Evolutionary conservation across 30 jellyfish, hydroid and myxozoan genomes (phyloP).

Genomic region (Aurelia aurita complex sp. Pacific): DNA sequence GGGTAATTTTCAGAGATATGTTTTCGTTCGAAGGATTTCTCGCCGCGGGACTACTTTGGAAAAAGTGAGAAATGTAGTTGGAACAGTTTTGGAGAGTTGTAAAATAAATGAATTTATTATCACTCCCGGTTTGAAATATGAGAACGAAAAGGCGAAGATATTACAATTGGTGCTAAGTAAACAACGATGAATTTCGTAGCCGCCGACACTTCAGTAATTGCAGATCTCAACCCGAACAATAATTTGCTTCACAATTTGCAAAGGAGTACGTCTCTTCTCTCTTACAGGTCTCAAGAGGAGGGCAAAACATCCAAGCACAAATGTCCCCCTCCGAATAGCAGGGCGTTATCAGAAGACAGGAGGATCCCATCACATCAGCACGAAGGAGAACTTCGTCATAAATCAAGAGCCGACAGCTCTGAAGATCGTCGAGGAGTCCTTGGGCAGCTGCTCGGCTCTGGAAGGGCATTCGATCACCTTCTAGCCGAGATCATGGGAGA

Average conservation of each 20-base stretch:
- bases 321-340: constrained; percentile 51
- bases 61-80: neutral
- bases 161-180: constrained; percentile 39
- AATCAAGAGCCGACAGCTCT: constrained; percentile 5
- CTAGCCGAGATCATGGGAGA: constrained; percentile 81
- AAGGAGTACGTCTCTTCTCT: constrained; percentile 54
- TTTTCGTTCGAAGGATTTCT: no score
- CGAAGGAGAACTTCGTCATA: neutral
- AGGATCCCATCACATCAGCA: constrained; percentile 30
- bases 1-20: no score
- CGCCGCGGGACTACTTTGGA: no score
- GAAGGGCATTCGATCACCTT: constrained; percentile 48
- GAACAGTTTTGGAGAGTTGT: constrained; percentile 13
- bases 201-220: constrained; percentile 58
- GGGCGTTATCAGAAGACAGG: constrained; percentile 46
- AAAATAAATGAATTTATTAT: constrained; percentile 6
- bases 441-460: constrained; percentile 40
- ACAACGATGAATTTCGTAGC: constrained; percentile 62
- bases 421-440: constrained; percentile 38
- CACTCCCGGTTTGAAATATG: constrained; percentile 46
- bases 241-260: constrained; percentile 50
- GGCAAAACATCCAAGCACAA: constrained; percentile 48
- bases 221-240: constrained; percentile 42
- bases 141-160: constrained; percentile 11
- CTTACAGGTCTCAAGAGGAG: constrained; percentile 65